These are phyloP conservation scores for Apantesis nais DNA, from an alignment of 2,888 invertebrate species.

Conservation along the genomic window DNA sequence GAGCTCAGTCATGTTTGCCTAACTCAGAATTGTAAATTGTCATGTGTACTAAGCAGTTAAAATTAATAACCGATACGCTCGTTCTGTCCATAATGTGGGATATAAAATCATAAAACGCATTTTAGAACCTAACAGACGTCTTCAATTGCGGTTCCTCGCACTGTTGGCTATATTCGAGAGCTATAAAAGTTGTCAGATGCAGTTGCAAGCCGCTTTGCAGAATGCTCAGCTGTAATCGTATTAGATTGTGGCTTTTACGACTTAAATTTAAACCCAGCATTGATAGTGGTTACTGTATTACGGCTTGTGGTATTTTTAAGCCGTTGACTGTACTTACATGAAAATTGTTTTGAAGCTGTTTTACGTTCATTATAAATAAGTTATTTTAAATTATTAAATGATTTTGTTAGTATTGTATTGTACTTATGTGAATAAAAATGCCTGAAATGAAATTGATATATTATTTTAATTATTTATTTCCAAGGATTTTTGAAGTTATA, in stretches of 20 bases:
- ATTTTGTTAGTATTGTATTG: too few species aligned
- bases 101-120: neutral
- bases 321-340: neutral
- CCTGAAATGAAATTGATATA: too few species aligned
- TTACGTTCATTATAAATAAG: neutral
- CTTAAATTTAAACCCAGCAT: neutral
- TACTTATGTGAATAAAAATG: too few species aligned
- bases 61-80: too few species aligned
- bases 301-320: neutral
- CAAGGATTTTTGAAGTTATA: too few species aligned
- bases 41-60: too few species aligned
- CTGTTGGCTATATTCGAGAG: neutral
- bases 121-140: neutral
- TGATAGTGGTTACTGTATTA: neutral
- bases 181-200: constrained; percentile 5
- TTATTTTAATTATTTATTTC: too few species aligned
- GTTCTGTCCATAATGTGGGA: neutral
- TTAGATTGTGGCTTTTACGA: constrained; percentile 4
- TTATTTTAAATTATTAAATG: neutral
- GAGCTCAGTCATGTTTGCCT: too few species aligned
- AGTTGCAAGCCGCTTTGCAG: constrained; percentile 2
- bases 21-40: too few species aligned
- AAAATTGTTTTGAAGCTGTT: neutral
- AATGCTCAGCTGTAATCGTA: constrained; percentile 4
- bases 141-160: neutral